phyloP scores from a whole-genome alignment of 2,888 invertebrate genomes.

The Aradus depressus region DNA sequence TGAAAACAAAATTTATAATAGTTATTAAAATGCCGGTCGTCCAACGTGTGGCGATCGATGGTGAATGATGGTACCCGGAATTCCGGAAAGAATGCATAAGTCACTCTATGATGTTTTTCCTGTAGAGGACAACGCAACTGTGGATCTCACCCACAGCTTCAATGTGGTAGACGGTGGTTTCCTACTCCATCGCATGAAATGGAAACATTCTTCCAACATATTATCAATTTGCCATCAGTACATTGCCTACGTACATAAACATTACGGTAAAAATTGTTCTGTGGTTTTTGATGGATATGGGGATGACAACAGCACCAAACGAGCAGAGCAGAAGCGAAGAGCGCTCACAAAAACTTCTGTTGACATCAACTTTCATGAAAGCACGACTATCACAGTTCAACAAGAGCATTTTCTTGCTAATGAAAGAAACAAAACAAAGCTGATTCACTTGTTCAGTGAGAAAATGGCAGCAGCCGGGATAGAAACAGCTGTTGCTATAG shows the following conservation, averaged over 20 bases:
- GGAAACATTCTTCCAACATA: constrained; percentile 2
- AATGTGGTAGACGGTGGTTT: not conserved
- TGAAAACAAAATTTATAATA: too few species aligned
- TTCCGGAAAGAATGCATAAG: too few species aligned
- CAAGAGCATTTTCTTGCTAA: constrained; percentile 23
- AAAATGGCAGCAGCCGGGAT: constrained; percentile 26
- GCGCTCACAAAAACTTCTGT: constrained; percentile 21
- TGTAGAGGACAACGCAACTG: not conserved
- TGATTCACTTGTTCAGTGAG: constrained; percentile 11
- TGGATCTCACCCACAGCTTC: not conserved
- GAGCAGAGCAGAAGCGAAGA: constrained; percentile 27
- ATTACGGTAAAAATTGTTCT: constrained; percentile 5
- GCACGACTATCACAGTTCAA: constrained; percentile 16
- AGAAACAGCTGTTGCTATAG: constrained; percentile 26
- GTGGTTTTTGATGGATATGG: constrained; percentile 12
- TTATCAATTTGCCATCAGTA: constrained; percentile 2
- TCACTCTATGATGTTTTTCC: not conserved
- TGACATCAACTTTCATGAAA: constrained; percentile 18
- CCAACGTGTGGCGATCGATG: too few species aligned
- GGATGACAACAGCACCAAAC: constrained; percentile 22
- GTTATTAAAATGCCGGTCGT: too few species aligned
- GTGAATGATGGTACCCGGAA: too few species aligned
- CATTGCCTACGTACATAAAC: constrained; percentile 2
- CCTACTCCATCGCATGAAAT: not conserved
- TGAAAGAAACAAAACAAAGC: constrained; percentile 26